Percentiles rank a stretch among this genome's conserved stretches.
Conservation (phyloP, 2,888 invertebrate genomes). For the Drosophila mimica region DNA sequence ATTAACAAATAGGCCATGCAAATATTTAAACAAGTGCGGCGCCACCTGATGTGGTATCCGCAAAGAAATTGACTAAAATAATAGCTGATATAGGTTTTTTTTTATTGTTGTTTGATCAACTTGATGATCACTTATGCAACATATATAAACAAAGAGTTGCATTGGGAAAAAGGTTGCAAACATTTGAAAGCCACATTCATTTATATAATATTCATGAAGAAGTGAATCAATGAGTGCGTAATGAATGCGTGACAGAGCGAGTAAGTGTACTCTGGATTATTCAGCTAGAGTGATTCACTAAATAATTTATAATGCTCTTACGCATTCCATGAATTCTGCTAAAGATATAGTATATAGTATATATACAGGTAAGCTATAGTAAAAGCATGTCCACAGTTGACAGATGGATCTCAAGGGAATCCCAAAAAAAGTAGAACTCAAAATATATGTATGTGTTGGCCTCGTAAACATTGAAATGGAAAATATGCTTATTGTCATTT, state of each 20-base stretch:
- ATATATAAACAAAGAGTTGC: not conserved
- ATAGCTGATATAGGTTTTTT: not conserved
- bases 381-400: slow-evolving; percentile 1
- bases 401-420: slow-evolving; percentile 5
- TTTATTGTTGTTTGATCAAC: not conserved
- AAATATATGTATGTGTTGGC: slow-evolving; percentile 10
- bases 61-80: not conserved
- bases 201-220: not conserved
- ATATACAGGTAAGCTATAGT: not conserved
- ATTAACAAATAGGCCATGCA: slow-evolving; percentile 62
- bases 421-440: slow-evolving; percentile 1
- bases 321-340: not conserved
- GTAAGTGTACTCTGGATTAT: not conserved
- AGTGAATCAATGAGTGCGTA: not conserved
- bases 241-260: not conserved
- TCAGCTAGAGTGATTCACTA: not conserved
- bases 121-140: not conserved
- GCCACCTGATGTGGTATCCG: slow-evolving; percentile 8
- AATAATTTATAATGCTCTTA: not conserved
- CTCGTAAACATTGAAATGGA: slow-evolving; percentile 47
- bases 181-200: not conserved
- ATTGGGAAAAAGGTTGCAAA: not conserved
- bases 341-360: not conserved
- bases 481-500: slow-evolving; percentile 36
- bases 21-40: slow-evolving; percentile 61